Conservation (phyloP, 30 jellyfish, hydroid and myxozoan genomes). For the Sanderia malayensis region DNA sequence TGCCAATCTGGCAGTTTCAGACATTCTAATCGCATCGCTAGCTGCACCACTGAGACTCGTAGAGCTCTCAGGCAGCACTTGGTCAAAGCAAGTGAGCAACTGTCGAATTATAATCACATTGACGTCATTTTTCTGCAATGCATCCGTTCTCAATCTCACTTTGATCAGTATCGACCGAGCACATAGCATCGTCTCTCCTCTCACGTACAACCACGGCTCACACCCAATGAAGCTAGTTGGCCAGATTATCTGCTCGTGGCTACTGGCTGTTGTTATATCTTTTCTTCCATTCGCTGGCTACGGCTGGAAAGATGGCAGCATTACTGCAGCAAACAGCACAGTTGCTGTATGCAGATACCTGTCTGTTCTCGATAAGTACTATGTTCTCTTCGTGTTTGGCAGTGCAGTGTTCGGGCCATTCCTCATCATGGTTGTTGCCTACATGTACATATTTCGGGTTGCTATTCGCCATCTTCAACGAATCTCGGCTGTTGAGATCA, state of each 20-base stretch:
- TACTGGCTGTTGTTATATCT: constrained; percentile 27
- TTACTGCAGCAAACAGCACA: neutral
- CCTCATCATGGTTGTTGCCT: constrained; percentile 34
- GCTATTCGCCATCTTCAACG: constrained; percentile 40
- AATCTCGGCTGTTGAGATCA: constrained; percentile 42
- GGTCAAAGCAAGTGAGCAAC: constrained; percentile 34
- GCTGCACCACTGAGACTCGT: constrained; percentile 60
- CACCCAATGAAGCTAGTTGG: neutral
- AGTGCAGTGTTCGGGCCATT: constrained; percentile 53
- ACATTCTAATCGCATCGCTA: constrained; percentile 37
- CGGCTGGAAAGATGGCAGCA: constrained; percentile 26
- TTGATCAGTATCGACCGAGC: constrained; percentile 64
- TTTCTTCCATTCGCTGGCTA: constrained; percentile 45
- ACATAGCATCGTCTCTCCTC: constrained; percentile 51
- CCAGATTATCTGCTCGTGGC: constrained; percentile 39
- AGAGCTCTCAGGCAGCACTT: constrained; percentile 32
- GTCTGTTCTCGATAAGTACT: constrained; percentile 30
- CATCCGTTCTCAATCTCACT: constrained; percentile 52
- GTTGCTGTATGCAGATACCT: constrained; percentile 51
- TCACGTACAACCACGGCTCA: constrained; percentile 33
- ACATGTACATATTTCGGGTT: constrained; percentile 37
- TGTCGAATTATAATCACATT: constrained; percentile 39
- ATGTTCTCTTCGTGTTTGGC: constrained; percentile 40
- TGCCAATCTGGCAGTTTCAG: constrained; percentile 59
- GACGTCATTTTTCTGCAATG: constrained; percentile 58